These are phyloP conservation scores for Coelopa frigida DNA, from an alignment of 1,140 invertebrate species.

Conservation along the genomic window DNA sequence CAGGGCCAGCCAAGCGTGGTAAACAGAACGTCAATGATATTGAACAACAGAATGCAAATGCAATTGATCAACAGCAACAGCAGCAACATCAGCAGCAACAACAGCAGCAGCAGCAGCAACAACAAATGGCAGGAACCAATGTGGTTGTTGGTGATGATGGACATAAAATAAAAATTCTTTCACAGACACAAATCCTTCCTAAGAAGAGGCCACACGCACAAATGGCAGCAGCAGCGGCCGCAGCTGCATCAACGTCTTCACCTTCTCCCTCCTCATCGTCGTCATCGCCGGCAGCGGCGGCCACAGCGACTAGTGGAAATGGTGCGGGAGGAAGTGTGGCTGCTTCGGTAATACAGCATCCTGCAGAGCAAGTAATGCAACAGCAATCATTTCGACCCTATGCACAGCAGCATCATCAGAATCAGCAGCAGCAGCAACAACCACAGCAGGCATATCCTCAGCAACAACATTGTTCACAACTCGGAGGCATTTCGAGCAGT, in stretches of 20 bases:
- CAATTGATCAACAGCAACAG: conserved; percentile 11
- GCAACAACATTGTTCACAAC: conserved; percentile 33
- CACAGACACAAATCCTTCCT: conserved; percentile 42
- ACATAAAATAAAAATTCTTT: conserved; percentile 43
- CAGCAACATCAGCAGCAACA: conserved; percentile 21
- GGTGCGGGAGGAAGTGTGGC: too few relatives aligned
- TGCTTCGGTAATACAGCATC: conserved; percentile 37
- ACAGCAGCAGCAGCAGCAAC: conserved; percentile 10
- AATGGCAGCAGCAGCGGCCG: conserved; percentile 37
- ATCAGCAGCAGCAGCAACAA: conserved; percentile 5
- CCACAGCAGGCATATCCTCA: conserved; percentile 10
- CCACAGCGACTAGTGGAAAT: too few relatives aligned
- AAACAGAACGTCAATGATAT: conserved; percentile 14
- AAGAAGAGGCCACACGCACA: conserved; percentile 41
- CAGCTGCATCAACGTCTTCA: conserved; percentile 20
- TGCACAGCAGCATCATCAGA: conserved; percentile 30
- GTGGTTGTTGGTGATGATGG: conserved; percentile 36
- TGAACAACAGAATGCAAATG: conserved; percentile 1
- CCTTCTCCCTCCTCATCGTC: too few relatives aligned
- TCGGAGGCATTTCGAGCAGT: conserved; percentile 14
- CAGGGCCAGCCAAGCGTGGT: conserved; percentile 21
- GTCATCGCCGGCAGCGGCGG: too few relatives aligned
- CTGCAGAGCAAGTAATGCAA: conserved; percentile 27
- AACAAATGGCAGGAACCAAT: not conserved
- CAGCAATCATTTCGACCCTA: conserved; percentile 39